phyloP scores from a whole-genome alignment of 2,888 invertebrate species.

The Rhagophthalmus giganteus region DNA sequence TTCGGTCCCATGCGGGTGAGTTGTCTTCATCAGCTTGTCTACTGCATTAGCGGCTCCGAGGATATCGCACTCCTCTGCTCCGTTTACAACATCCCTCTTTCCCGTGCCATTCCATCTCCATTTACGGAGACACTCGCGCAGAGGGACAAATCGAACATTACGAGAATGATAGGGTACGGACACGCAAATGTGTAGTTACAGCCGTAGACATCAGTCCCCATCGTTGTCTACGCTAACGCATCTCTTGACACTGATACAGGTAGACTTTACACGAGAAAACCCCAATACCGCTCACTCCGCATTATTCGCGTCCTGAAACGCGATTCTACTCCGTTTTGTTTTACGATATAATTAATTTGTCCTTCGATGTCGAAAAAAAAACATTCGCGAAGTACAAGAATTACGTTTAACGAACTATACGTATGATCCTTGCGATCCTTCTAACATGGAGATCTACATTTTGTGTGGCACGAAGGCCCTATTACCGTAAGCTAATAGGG shows the following conservation, averaged over 20 bases:
- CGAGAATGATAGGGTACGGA: slow-evolving; percentile 40
- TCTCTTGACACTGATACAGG: slow-evolving; percentile 33
- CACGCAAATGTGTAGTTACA: slow-evolving; percentile 43
- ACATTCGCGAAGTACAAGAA: too few relatives aligned
- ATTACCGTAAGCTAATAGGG: too few relatives aligned
- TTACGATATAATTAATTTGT: too few relatives aligned
- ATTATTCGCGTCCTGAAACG: too few relatives aligned
- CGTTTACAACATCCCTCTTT: slow-evolving; percentile 37
- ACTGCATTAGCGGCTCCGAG: slow-evolving; percentile 50
- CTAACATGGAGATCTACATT: too few relatives aligned
- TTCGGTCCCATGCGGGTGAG: slow-evolving; percentile 50
- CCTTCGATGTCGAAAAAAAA: too few relatives aligned
- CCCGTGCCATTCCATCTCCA: slow-evolving; percentile 48
- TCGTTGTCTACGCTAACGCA: slow-evolving; percentile 29
- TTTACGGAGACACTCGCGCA: slow-evolving; percentile 45
- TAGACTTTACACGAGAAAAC: too few relatives aligned
- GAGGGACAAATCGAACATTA: slow-evolving; percentile 47
- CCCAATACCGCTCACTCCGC: too few relatives aligned
- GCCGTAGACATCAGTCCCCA: slow-evolving; percentile 26
- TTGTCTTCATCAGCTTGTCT: slow-evolving; percentile 55
- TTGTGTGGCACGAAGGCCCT: too few relatives aligned
- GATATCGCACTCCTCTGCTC: slow-evolving; percentile 42
- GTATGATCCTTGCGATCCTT: too few relatives aligned
- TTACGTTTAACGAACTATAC: too few relatives aligned
- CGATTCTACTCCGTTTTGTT: too few relatives aligned